These are phyloP conservation scores for Porites divaricata DNA, from an alignment of 92 coral and sea anemone species.

Conservation along the genomic window DNA sequence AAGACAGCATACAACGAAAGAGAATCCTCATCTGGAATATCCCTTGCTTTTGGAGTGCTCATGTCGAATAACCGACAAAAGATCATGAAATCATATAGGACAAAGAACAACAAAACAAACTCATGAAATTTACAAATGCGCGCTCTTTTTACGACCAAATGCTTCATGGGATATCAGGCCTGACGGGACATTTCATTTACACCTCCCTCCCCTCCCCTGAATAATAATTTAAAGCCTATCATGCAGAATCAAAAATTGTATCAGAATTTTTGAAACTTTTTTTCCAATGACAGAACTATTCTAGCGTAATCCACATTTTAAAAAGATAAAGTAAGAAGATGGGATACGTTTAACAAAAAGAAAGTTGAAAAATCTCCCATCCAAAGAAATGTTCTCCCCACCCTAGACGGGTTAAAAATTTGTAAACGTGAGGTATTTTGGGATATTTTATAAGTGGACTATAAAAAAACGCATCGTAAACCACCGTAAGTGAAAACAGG, in stretches of 20 bases:
- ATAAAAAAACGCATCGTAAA: too few species aligned
- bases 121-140: conserved; percentile 8
- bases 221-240: neutral
- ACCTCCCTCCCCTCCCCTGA: neutral
- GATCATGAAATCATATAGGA: conserved; percentile 27
- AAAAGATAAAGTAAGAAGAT: too few species aligned
- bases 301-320: too few species aligned
- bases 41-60: conserved; percentile 50
- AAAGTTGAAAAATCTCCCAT: neutral
- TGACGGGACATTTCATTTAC: too few species aligned
- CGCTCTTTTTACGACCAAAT: conserved; percentile 17
- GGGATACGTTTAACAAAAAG: neutral
- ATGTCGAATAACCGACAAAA: conserved; percentile 70
- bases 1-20: conserved; percentile 69
- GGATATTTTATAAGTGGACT: neutral
- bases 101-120: conserved; percentile 12
- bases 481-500: neutral
- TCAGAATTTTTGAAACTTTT: too few species aligned
- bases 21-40: conserved; percentile 29
- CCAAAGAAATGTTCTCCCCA: neutral
- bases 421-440: neutral
- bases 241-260: too few species aligned
- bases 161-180: conserved; percentile 20
- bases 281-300: too few species aligned
- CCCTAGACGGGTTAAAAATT: neutral